Base-by-base conservation (phyloP, 92 coral and sea anemone species). In the Parazoanthus swiftii region DNA sequence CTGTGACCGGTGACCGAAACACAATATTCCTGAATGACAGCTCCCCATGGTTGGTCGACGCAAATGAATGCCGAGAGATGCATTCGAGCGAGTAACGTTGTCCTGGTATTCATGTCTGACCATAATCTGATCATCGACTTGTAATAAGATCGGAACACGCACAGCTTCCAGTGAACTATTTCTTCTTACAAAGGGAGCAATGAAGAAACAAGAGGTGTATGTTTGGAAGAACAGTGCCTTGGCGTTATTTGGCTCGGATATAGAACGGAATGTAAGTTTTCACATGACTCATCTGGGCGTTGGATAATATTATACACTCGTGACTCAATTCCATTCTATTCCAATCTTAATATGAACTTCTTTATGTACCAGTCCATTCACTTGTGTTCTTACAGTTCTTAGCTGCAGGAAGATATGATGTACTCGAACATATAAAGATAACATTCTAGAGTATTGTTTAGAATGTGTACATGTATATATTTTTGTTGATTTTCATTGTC, bases 221-320 rank as follows among this genome's bases (percentile, higher is more conserved):
- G 87, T 50, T 5, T 84, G 87, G 87, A 84, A 84, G 43, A 73
- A 84, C 33, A 84, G 59, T 15, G 42, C 87, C 4, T 29, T 84
- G 87, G 44, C 77, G 7, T 35, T 84, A 13, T 84, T 84, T 26
- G 87, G 87, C 26, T 84, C 87, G 50, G 87, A 84, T 10, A 70
- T 84, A n/a, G 87, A 84, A 51, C 87, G 36, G 33, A 84, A 71
- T 74, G 87, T 84, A 72, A 66, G 86, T 43, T 43, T 7, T 37
- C 4, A 1, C 33, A 18, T 46, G 11, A 76, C 37, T 4, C 25
- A 10, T n/a, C 18, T 38, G 39, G 78, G 68, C 79, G 79, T 71
- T 71, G 23, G 56, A 68, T 29, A 74, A 74, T 39, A 76, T 20
- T 5, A 37, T 39, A 10, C 51, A 76, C 25, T 36, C 23, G 48